Evolutionary conservation across 2,113 vertebrate species (phyloP).

Genomic region (Gambusia affinis): DNA sequence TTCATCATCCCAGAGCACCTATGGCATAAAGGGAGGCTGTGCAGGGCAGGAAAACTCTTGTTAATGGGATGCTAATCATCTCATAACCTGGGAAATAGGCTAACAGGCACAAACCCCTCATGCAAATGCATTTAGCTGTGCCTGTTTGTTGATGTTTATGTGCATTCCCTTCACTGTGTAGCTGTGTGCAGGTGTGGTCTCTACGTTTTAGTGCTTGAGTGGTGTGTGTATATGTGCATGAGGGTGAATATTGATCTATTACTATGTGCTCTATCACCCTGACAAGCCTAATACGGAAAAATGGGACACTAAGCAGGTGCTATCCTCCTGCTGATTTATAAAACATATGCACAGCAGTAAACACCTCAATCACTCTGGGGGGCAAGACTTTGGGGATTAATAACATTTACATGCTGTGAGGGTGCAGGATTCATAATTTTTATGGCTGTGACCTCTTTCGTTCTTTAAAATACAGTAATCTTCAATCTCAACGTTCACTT

Average conservation of each 20-base stretch:
- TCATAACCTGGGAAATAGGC: slow-evolving; percentile 65
- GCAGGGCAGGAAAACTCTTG: slow-evolving; percentile 42
- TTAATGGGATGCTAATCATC: slow-evolving; percentile 73
- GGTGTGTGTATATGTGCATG: slow-evolving; percentile 12
- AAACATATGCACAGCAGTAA: slow-evolving; percentile 68
- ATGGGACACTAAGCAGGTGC: slow-evolving; percentile 70
- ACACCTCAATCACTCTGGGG: slow-evolving; percentile 64
- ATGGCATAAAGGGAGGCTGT: slow-evolving; percentile 34
- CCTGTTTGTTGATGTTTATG: slow-evolving; percentile 19
- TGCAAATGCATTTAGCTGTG: slow-evolving; percentile 46
- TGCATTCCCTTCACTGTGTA: slow-evolving; percentile 1
- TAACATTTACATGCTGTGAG: slow-evolving; percentile 43
- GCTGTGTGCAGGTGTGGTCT: neutral
- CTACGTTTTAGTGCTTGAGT: slow-evolving; percentile 17
- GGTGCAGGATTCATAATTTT: slow-evolving; percentile 33
- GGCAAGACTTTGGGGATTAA: slow-evolving; percentile 40
- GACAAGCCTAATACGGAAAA: slow-evolving; percentile 71
- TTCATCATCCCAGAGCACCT: slow-evolving; percentile 64
- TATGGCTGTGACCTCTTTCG: slow-evolving; percentile 31
- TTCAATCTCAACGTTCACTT: neutral
- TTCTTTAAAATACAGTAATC: slow-evolving; percentile 23
- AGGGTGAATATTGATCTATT: slow-evolving; percentile 70
- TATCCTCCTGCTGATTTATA: slow-evolving; percentile 63
- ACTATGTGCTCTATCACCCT: slow-evolving; percentile 72
- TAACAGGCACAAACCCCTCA: slow-evolving; percentile 48